These are phyloP conservation scores for Magallana nippona DNA, from an alignment of 2,888 invertebrate genomes.

Conservation along the genomic window DNA sequence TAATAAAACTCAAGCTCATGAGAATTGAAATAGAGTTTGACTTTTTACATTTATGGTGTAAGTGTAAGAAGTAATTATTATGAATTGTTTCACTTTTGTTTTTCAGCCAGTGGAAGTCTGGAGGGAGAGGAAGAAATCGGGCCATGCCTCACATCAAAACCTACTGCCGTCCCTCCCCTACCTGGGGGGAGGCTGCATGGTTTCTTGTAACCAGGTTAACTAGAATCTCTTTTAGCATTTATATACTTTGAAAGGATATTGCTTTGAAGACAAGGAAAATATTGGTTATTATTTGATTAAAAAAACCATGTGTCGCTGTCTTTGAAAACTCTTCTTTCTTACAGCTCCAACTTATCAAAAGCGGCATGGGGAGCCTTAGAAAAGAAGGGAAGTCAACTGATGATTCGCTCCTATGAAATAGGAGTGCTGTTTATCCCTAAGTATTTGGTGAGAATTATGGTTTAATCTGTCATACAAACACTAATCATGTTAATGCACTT, in stretches of 20 bases:
- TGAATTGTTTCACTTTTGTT: too few species aligned
- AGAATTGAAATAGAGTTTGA: too few species aligned
- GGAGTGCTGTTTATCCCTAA: constrained; percentile 93
- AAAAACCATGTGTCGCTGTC: neutral
- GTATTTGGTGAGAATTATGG: constrained; percentile 85
- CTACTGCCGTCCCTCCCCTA: constrained; percentile 88
- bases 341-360: constrained; percentile 95
- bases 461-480: too few species aligned
- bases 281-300: neutral
- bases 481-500: too few species aligned
- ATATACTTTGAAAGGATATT: too few species aligned
- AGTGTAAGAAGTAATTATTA: too few species aligned
- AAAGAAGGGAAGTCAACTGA: constrained; percentile 83
- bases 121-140: constrained; percentile 85
- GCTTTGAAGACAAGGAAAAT: too few species aligned
- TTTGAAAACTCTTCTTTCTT: constrained; percentile 23
- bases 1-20: too few species aligned
- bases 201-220: constrained; percentile 87
- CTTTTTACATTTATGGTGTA: too few species aligned
- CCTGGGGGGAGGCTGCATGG: constrained; percentile 87
- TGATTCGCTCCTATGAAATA: constrained; percentile 92
- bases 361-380: constrained; percentile 94
- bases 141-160: constrained; percentile 98
- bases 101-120: constrained; percentile 91
- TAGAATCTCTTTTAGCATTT: too few species aligned